A percentile compares a stretch with the other conserved stretches of the same genome.
These are phyloP conservation scores for Strigops habroptila DNA, from an alignment of 2,113 vertebrate genomes.

Conservation along the genomic window DNA sequence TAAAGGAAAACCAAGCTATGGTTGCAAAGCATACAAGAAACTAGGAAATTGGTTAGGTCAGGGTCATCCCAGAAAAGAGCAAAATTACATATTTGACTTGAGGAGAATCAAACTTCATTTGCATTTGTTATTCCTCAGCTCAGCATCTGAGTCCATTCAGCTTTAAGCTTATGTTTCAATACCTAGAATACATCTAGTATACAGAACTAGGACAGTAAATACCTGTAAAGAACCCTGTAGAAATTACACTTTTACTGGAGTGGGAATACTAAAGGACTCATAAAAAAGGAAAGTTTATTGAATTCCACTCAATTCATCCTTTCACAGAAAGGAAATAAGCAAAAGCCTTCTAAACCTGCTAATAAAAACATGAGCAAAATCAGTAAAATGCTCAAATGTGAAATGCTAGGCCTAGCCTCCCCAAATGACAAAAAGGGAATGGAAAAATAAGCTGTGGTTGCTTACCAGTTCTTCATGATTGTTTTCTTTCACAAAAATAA, in stretches of 20 bases:
- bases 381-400: neutral
- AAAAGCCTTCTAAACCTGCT: neutral
- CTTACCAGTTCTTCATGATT: neutral
- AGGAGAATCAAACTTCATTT: neutral
- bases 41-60: neutral
- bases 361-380: neutral
- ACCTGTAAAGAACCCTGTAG: neutral
- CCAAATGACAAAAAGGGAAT: neutral
- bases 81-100: neutral
- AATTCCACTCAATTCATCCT: neutral
- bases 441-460: fast-evolving
- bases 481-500: neutral
- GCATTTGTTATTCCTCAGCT: neutral
- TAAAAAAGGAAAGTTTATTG: neutral
- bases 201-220: neutral
- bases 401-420: neutral
- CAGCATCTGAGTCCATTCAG: neutral
- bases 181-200: neutral
- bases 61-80: neutral
- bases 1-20: neutral
- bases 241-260: neutral
- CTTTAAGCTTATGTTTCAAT: neutral
- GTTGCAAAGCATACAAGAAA: neutral
- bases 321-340: neutral
- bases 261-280: neutral